Conservation (phyloP, 1,140 invertebrate species). For the Pseudomyrmex pallidus region DNA sequence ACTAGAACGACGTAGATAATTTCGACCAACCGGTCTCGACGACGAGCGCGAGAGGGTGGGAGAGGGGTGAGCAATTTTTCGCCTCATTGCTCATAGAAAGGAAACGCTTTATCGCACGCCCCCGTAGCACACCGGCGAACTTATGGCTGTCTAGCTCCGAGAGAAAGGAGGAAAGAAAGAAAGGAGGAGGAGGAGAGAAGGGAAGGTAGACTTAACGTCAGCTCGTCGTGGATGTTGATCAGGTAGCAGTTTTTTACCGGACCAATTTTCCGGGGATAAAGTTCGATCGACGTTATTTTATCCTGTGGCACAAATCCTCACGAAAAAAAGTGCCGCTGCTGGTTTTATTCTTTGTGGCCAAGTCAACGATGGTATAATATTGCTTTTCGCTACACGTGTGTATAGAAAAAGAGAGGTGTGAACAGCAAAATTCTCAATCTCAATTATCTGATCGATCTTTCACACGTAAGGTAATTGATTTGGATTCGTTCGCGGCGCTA, state of each 20-base stretch:
- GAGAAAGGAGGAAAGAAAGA: too few species aligned
- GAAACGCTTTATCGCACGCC: conserved; percentile 69
- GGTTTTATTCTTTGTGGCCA: not conserved
- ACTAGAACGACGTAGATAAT: conserved; percentile 43
- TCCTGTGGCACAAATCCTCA: not conserved
- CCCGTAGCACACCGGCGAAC: conserved; percentile 24
- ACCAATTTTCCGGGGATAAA: conserved; percentile 70
- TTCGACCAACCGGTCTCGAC: conserved; percentile 15
- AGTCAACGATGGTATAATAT: not conserved
- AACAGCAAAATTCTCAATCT: not conserved
- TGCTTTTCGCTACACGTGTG: not conserved
- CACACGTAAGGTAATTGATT: not conserved
- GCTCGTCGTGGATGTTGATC: conserved; percentile 70
- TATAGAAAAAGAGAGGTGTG: not conserved
- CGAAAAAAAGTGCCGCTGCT: not conserved
- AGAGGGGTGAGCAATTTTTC: conserved; percentile 72
- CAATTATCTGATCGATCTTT: not conserved
- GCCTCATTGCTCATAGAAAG: conserved; percentile 73
- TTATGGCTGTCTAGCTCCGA: conserved; percentile 49
- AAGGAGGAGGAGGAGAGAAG: too few species aligned
- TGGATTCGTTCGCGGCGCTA: not conserved
- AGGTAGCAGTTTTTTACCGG: conserved; percentile 65
- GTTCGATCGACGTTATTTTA: conserved; percentile 56
- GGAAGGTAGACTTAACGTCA: conserved; percentile 37
- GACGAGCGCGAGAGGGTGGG: not conserved